These are phyloP conservation scores for Girardinus metallicus DNA, from an alignment of 2,797 vertebrate species.

Conservation along the genomic window DNA sequence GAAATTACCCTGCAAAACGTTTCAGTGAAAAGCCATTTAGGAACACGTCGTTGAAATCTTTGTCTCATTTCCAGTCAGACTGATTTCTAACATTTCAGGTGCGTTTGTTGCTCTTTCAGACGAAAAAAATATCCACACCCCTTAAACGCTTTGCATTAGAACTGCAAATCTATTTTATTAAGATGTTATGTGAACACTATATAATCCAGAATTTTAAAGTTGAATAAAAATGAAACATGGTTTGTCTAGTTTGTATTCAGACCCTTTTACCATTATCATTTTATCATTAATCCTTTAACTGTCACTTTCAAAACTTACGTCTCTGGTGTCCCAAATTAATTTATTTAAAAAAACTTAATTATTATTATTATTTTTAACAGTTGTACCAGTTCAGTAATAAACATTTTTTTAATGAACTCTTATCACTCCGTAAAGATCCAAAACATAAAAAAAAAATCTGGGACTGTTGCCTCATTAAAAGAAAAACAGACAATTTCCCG, in stretches of 20 bases:
- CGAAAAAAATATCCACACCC: neutral
- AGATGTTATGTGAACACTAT: neutral
- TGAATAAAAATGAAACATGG: neutral
- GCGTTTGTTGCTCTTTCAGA: conserved; percentile 13
- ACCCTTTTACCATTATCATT: rapidly evolving
- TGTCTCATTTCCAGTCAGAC: conserved; percentile 23
- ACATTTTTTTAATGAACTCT: too few species aligned
- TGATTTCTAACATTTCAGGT: conserved; percentile 18
- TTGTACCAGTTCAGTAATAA: too few species aligned
- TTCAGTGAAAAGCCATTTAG: conserved; percentile 69
- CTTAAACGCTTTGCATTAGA: neutral
- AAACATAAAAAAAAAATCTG: too few species aligned
- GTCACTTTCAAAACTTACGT: too few species aligned
- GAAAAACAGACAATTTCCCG: too few species aligned
- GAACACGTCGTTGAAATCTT: conserved; percentile 45
- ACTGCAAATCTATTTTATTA: neutral
- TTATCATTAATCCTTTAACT: neutral
- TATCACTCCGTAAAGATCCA: too few species aligned
- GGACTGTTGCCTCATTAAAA: too few species aligned
- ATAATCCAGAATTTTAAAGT: neutral
- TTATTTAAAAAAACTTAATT: too few species aligned
- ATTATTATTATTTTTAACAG: too few species aligned
- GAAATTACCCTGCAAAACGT: conserved; percentile 53
- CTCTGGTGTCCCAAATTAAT: too few species aligned
- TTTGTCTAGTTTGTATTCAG: neutral